phyloP scores from a whole-genome alignment of 2,797 vertebrate species.

The Phoeniculus purpureus region DNA sequence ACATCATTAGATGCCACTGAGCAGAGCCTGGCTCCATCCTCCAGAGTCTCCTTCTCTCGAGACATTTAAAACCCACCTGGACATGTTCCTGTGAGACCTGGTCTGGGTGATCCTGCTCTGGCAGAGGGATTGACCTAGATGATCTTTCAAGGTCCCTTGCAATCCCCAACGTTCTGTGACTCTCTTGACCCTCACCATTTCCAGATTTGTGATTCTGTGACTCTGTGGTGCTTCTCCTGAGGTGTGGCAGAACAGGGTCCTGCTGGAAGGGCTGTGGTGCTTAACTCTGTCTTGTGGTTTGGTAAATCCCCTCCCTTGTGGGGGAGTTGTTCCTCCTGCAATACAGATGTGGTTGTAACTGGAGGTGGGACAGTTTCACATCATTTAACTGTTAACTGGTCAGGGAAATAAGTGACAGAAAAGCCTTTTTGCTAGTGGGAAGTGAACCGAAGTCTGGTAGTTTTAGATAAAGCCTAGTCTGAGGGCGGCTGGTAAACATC shows the following conservation, averaged over 20 bases:
- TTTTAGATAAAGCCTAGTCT: constrained; percentile 14
- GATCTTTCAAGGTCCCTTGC: no score
- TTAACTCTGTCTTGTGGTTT: background rate
- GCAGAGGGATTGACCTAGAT: no score
- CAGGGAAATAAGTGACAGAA: background rate
- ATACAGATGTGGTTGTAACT: background rate
- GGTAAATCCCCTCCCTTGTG: background rate
- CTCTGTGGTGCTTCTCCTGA: background rate
- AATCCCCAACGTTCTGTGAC: no score
- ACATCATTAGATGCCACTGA: no score
- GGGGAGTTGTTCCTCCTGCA: background rate
- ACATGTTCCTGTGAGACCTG: no score
- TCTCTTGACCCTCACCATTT: no score
- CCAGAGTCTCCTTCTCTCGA: no score
- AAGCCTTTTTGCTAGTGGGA: background rate
- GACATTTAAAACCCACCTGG: no score
- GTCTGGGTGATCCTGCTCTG: no score
- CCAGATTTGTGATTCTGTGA: no score
- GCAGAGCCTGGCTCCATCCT: no score
- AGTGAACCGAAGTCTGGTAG: background rate
- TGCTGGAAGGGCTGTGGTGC: background rate
- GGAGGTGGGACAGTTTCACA: background rate
- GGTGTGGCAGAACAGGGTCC: background rate
- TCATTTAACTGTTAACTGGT: background rate
- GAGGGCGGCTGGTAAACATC: background rate